Conservation (phyloP, 2,888 invertebrate species). For the Perithous albicinctus region DNA sequence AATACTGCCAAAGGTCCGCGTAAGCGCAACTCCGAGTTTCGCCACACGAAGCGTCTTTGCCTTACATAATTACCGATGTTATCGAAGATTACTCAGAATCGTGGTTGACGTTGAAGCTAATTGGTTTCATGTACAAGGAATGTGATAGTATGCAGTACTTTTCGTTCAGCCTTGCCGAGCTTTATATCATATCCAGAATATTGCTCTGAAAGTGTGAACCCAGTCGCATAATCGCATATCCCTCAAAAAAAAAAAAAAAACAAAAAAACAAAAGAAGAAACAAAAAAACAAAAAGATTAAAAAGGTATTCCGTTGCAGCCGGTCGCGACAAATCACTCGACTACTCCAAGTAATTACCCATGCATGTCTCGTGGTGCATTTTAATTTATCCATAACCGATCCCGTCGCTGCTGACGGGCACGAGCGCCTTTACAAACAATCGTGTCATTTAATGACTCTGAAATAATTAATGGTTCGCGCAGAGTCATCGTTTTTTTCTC, state of each 20-base stretch:
- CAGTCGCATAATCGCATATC: not conserved
- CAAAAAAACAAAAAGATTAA: too few species aligned
- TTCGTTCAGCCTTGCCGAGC: not conserved
- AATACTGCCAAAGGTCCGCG: not conserved
- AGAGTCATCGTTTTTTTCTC: not conserved
- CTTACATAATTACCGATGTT: constrained; percentile 75
- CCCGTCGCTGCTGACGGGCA: not conserved
- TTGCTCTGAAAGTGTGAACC: not conserved
- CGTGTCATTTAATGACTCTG: constrained; percentile 12
- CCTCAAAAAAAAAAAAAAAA: too few species aligned
- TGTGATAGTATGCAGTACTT: not conserved
- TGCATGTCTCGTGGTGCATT: constrained; percentile 53
- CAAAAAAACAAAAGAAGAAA: too few species aligned
- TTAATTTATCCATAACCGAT: constrained; percentile 54
- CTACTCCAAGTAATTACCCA: constrained; percentile 27
- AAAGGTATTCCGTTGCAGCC: constrained; percentile 8
- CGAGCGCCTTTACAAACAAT: not conserved
- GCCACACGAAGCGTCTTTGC: constrained; percentile 43
- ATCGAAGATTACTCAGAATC: constrained; percentile 76
- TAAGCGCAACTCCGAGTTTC: constrained; percentile 26
- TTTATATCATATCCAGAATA: not conserved
- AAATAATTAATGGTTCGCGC: not conserved
- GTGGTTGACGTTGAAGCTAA: constrained; percentile 75
- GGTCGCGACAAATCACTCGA: constrained; percentile 22
- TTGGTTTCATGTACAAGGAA: constrained; percentile 45